Conservation (phyloP, 2,113 vertebrate genomes). For the Nothoprocta pentlandii region DNA sequence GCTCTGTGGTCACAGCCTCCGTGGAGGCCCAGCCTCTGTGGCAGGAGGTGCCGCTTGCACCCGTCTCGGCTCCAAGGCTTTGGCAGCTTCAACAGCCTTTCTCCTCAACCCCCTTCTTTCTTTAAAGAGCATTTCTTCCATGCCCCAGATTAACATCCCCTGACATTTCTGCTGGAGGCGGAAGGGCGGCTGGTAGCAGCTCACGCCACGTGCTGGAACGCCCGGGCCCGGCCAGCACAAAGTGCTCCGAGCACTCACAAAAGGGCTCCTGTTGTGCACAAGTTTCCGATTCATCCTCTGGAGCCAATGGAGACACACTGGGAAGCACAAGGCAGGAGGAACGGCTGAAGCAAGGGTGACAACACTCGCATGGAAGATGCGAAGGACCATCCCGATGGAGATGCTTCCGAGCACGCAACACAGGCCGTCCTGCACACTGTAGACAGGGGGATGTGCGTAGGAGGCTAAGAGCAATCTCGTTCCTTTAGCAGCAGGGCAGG, state of each 20-base stretch:
- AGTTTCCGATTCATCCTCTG: conserved; percentile 39
- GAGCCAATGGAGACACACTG: conserved; percentile 21
- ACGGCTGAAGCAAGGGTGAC: neutral
- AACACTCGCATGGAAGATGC: neutral
- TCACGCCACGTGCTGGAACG: conserved; percentile 22
- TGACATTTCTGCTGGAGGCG: conserved; percentile 48
- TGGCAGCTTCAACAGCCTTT: neutral
- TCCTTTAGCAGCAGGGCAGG: rapidly evolving
- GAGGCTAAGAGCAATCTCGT: neutral
- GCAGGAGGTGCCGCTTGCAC: neutral
- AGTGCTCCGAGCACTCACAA: conserved; percentile 69
- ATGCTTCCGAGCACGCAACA: neutral
- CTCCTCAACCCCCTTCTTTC: neutral
- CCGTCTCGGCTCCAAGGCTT: neutral
- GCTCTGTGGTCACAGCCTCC: neutral
- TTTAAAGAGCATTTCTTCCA: neutral
- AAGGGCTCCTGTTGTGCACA: conserved; percentile 67
- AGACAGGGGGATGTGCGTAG: neutral
- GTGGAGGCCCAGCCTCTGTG: neutral
- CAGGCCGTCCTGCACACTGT: neutral
- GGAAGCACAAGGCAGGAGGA: conserved; percentile 3
- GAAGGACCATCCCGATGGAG: neutral
- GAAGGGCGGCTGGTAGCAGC: neutral
- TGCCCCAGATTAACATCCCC: neutral
- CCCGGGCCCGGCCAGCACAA: conserved; percentile 45